These are phyloP conservation scores for Podarcis siculus DNA, from an alignment of 2,797 vertebrate species.

Conservation along the genomic window DNA sequence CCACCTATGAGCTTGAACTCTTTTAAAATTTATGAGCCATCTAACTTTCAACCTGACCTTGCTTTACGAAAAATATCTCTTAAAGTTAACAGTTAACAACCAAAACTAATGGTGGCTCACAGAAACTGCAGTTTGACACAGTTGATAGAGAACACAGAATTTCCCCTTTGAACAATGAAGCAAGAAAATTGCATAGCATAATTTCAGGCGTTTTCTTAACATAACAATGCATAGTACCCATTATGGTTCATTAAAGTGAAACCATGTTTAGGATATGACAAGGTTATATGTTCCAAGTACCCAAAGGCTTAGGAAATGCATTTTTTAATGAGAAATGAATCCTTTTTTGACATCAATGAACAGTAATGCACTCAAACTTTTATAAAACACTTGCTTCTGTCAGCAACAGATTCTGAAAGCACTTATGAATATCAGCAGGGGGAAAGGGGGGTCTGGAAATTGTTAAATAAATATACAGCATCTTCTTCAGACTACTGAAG, in stretches of 20 bases:
- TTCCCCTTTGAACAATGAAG: neutral
- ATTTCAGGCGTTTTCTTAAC: neutral
- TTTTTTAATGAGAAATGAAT: neutral
- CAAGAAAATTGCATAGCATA: neutral
- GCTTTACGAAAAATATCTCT: constrained; percentile 29
- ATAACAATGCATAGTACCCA: neutral
- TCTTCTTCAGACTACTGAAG: too few species aligned
- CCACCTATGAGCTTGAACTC: constrained; percentile 22
- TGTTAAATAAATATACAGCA: too few species aligned
- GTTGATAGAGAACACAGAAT: neutral
- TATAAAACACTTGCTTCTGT: neutral
- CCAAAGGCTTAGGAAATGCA: neutral
- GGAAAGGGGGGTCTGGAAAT: too few species aligned
- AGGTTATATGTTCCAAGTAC: neutral
- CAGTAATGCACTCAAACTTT: neutral
- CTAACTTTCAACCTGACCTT: constrained; percentile 11
- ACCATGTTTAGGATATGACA: neutral
- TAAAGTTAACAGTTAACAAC: constrained; percentile 12
- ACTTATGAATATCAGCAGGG: too few species aligned
- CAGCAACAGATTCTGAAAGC: too few species aligned
- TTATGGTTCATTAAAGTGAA: neutral
- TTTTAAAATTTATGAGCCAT: constrained; percentile 38
- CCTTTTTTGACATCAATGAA: neutral
- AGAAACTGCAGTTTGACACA: neutral
- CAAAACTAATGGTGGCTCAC: neutral